Percentiles rank a stretch among this genome's conserved stretches.
Conservation (phyloP, 2,888 invertebrate genomes). For the Lithosia quadra region DNA sequence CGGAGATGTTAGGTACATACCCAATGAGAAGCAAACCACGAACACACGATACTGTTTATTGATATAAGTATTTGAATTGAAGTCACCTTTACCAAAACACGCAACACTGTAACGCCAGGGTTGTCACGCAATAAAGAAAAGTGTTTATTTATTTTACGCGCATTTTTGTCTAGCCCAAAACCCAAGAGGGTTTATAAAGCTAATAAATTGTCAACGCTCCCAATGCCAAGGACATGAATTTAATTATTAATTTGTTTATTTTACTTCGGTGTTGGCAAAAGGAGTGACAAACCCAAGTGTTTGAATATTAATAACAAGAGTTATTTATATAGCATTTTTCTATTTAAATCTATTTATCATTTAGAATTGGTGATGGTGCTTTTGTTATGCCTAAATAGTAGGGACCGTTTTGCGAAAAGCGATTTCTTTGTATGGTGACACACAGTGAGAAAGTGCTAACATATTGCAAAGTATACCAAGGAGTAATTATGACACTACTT, state of each 20-base stretch:
- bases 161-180: constrained; percentile 38
- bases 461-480: background rate
- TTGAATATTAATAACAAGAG: no score
- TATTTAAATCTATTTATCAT: no score
- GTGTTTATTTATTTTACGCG: constrained; percentile 28
- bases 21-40: background rate
- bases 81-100: constrained; percentile 29
- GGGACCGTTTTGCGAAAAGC: background rate
- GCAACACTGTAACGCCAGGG: constrained; percentile 28
- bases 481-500: no score
- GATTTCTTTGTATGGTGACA: background rate
- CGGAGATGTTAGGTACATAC: background rate
- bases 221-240: constrained; percentile 38
- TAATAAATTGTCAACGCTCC: constrained; percentile 36
- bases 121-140: constrained; percentile 37
- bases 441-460: background rate
- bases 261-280: background rate
- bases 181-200: constrained; percentile 38
- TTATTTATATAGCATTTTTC: no score
- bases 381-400: no score
- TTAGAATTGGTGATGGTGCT: no score
- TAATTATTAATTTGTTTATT: constrained; percentile 13
- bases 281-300: background rate
- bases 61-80: background rate
- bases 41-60: constrained; percentile 7